Base-by-base conservation (phyloP, 2,113 vertebrate species). In the Festucalex cinctus region DNA sequence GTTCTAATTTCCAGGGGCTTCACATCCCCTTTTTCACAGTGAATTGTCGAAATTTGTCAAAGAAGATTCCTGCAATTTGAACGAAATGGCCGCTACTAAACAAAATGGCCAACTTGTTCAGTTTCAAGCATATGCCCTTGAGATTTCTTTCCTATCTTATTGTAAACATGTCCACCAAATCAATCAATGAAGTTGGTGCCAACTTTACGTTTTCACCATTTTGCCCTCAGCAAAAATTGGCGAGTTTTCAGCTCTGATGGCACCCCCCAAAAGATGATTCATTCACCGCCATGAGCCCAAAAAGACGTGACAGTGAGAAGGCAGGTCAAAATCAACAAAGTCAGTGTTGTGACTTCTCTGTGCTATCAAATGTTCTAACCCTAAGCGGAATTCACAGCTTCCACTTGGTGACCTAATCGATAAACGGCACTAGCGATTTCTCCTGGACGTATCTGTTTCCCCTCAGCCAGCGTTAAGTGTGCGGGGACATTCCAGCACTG, bases 361-460 rank as follows among this genome's bases (percentile, higher is more conserved):
- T 71, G 57, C 75, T 87, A 88, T 90, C 86, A 82, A 86, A 89
- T 88, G 84, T 87, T 86, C 54, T 81, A 85, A 78, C 78, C 84
- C 85, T 87, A 85, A 88, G 82, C 70, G 58, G 74, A 78, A 86
- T 88, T 90, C 84, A 85, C 86, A 85, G 85, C 80, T 87, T 87
- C 86, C 54, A 70, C 67, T 69, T 57, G 26, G 59, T 61, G 67
- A 73, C 65, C 77, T 77, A 79, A 90, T 89, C 86, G 70, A 90
- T 85, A 72, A 39, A 57, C 17, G 41, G 63, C 74, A n/a, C n/a
- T n/a, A 81, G 77, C 62, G 64, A 81, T 89, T 85, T 72, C 80
- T 73, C 66, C 71, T 43, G 60, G 78, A 72, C 79, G 77, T 86
- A 88, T 90, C 86, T 76, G 86, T 84, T 90, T 89, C 79, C 85